A percentile compares a stretch with the other conserved stretches of the same genome.
Conservation (phyloP, 1,140 invertebrate genomes). For the Paramacrobiotus metropolitanus region DNA sequence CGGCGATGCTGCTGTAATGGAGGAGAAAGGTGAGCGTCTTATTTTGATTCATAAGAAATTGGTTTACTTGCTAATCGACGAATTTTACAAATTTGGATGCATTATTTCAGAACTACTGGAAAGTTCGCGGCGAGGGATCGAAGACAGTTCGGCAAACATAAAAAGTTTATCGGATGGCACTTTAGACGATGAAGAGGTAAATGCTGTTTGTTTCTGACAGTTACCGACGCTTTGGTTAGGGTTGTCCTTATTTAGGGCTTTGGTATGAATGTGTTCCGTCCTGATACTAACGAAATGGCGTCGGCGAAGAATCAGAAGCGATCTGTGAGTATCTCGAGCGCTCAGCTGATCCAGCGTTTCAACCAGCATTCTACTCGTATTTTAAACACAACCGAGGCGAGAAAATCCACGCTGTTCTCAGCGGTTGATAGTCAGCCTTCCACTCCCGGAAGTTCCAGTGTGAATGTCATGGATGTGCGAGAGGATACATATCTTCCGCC, state of each 20-base stretch:
- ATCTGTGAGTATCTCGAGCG: slow-evolving; percentile 8
- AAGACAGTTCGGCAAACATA: slow-evolving; percentile 54
- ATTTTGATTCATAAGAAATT: too few relatives aligned
- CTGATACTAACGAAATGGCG: slow-evolving; percentile 4
- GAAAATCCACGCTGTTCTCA: too few relatives aligned
- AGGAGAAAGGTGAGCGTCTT: slow-evolving; percentile 55
- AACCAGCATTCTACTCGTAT: background rate
- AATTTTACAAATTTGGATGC: too few relatives aligned
- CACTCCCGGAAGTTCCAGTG: too few relatives aligned
- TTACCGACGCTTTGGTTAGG: slow-evolving; percentile 11
- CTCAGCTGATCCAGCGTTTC: slow-evolving; percentile 2
- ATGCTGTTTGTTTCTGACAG: slow-evolving; percentile 21
- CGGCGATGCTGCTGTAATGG: slow-evolving; percentile 81
- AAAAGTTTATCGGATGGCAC: slow-evolving; percentile 47
- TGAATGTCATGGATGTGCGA: too few relatives aligned
- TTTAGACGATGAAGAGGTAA: slow-evolving; percentile 40
- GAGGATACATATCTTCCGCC: too few relatives aligned
- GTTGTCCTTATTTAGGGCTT: slow-evolving; percentile 10
- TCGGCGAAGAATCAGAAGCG: slow-evolving; percentile 11
- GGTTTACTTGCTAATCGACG: too few relatives aligned
- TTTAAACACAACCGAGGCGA: background rate
- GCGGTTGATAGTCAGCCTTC: background rate
- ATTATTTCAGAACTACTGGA: slow-evolving; percentile 42
- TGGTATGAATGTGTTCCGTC: slow-evolving; percentile 12
- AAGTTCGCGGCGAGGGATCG: slow-evolving; percentile 48